Evolutionary conservation across 1,140 invertebrate species (phyloP).

Genomic region (Drosophila takahashii): DNA sequence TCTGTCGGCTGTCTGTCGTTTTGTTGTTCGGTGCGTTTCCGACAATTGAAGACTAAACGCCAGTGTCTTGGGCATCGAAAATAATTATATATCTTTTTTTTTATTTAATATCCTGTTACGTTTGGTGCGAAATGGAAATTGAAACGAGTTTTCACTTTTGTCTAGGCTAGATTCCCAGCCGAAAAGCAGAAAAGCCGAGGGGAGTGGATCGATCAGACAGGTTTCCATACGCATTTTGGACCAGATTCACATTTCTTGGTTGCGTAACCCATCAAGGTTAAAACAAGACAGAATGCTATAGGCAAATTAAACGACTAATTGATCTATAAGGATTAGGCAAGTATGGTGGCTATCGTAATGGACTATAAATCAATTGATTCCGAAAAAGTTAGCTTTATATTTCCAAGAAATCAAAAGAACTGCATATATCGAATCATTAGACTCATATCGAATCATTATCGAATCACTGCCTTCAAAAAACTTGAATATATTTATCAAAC

Average conservation of each 20-base stretch:
- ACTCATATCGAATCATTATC: no score
- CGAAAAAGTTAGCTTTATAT: no score
- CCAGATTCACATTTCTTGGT: constrained; percentile 2
- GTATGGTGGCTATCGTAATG: no score
- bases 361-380: no score
- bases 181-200: not conserved
- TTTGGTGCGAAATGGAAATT: constrained; percentile 34
- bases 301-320: not conserved
- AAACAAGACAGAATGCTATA: not conserved
- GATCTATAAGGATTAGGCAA: not conserved
- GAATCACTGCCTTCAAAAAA: no score
- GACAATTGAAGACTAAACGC: not conserved
- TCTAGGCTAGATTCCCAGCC: not conserved
- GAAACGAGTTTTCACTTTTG: constrained; percentile 37
- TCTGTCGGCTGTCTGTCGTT: not conserved
- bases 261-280: constrained; percentile 8
- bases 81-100: not conserved
- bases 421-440: no score
- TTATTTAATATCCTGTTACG: constrained; percentile 32
- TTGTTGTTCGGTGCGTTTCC: not conserved
- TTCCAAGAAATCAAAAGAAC: no score
- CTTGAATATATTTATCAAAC: no score
- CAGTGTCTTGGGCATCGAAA: constrained; percentile 1
- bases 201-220: constrained; percentile 16
- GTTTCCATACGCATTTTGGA: constrained; percentile 12